Conservation (phyloP, 2,888 invertebrate genomes). For the Agonopterix alstromeriana region DNA sequence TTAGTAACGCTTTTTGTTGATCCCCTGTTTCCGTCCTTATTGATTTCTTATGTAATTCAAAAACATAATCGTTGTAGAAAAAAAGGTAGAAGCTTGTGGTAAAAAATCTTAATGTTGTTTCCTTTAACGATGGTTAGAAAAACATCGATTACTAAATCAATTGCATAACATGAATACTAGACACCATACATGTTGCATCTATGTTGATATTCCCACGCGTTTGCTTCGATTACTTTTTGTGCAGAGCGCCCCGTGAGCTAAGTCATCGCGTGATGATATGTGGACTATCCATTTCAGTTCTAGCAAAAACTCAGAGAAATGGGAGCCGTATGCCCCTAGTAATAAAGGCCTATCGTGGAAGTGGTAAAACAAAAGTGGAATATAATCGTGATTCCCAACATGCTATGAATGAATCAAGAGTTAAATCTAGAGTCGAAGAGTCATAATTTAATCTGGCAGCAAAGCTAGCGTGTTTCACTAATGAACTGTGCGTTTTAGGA, state of each 20-base stretch:
- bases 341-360: neutral
- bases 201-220: constrained; percentile 8
- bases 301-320: neutral
- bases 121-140: neutral
- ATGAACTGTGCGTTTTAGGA: too few relatives aligned
- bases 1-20: constrained; percentile 27
- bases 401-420: neutral
- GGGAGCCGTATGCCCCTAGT: neutral
- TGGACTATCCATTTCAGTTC: constrained; percentile 5
- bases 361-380: too few relatives aligned
- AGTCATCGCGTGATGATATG: constrained; percentile 9
- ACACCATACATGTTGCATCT: constrained; percentile 1
- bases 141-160: neutral
- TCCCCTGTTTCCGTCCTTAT: constrained; percentile 4
- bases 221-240: constrained; percentile 6
- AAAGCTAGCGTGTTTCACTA: too few relatives aligned
- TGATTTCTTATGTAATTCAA: neutral
- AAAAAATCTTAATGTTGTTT: neutral
- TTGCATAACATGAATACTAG: constrained; percentile 3
- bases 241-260: neutral
- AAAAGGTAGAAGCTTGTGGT: neutral
- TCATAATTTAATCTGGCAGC: too few relatives aligned
- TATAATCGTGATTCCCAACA: too few relatives aligned
- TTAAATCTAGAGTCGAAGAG: too few relatives aligned
- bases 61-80: too few relatives aligned